Conservation (phyloP, 2,113 vertebrate species). For the Tonatia bakeri region DNA sequence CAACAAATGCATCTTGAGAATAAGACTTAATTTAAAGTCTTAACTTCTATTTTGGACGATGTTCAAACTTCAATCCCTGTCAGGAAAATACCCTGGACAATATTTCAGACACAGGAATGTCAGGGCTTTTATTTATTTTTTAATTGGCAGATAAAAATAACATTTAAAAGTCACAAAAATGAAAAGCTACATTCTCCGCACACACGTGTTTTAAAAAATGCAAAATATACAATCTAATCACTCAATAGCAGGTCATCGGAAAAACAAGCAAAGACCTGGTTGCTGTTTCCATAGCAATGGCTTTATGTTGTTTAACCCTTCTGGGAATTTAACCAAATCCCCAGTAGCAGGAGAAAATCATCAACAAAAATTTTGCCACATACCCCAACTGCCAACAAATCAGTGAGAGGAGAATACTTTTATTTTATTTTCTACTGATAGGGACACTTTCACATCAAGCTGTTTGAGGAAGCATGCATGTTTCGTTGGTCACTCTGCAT, state of each 20-base stretch:
- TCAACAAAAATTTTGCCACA: conserved; percentile 18
- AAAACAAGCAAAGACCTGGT: conserved; percentile 44
- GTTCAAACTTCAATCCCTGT: neutral
- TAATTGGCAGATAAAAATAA: neutral
- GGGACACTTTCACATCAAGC: neutral
- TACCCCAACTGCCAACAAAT: conserved; percentile 35
- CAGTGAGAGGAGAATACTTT: neutral
- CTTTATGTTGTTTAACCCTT: conserved; percentile 61
- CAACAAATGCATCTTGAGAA: neutral
- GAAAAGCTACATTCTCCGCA: conserved; percentile 19
- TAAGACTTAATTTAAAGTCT: conserved; percentile 2
- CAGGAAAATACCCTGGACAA: neutral
- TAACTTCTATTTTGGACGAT: neutral
- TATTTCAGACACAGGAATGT: conserved; percentile 27
- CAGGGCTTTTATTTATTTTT: neutral
- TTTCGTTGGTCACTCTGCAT: neutral
- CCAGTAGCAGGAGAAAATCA: conserved; percentile 29
- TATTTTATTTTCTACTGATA: neutral
- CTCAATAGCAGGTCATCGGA: conserved; percentile 20
- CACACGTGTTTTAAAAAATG: neutral
- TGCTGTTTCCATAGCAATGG: conserved; percentile 73
- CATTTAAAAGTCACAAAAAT: conserved; percentile 17
- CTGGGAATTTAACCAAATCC: conserved; percentile 69
- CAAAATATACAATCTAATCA: neutral
- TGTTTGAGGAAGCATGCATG: neutral